Conservation (phyloP, 2,113 vertebrate species). For the Oreotrochilus melanogaster region DNA sequence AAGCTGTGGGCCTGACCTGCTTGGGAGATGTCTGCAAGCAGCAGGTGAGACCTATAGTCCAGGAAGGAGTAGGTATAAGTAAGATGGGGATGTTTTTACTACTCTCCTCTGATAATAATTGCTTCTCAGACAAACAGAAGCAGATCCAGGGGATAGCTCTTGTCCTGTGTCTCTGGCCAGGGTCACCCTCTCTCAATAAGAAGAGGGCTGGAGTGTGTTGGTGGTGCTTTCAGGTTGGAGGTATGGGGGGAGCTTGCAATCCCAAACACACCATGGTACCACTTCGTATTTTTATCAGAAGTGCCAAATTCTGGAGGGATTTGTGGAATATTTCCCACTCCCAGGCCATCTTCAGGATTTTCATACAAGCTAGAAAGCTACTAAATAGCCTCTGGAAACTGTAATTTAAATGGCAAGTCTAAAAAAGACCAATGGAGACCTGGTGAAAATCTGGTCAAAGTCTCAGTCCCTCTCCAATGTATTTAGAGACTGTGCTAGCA, state of each 20-base stretch:
- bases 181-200: fast-evolving
- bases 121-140: not conserved
- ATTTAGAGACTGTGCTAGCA: not conserved
- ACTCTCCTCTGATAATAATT: not conserved
- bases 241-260: not conserved
- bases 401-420: not conserved
- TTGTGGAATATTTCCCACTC: not conserved
- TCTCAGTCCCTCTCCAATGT: not conserved
- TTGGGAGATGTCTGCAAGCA: not conserved
- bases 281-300: not conserved
- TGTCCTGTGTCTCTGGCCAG: not conserved
- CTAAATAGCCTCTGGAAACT: not conserved
- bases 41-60: not conserved
- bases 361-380: not conserved
- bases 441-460: not conserved
- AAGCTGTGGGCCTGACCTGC: not conserved
- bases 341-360: not conserved
- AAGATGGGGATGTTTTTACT: not conserved
- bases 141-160: not conserved
- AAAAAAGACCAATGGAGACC: not conserved
- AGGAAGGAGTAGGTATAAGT: not conserved
- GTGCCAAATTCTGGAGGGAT: not conserved
- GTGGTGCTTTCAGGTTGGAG: not conserved
- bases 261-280: not conserved
- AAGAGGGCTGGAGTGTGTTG: not conserved